These are phyloP conservation scores for Tyrophagus putrescentiae DNA, from an alignment of 1,140 invertebrate genomes.

Conservation along the genomic window DNA sequence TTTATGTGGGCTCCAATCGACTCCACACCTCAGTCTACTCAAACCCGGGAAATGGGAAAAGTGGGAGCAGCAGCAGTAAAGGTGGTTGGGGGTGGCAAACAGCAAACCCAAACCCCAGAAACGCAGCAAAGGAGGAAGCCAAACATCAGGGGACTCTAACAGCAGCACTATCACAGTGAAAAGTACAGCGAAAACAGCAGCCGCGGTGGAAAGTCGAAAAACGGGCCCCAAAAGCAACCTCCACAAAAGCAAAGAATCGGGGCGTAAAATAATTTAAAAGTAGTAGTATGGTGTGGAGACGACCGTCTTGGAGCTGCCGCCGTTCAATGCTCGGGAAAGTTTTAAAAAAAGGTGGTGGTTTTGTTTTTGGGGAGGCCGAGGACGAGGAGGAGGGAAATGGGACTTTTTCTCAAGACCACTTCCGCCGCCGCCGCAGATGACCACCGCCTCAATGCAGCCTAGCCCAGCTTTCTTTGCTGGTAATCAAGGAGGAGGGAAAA, in stretches of 20 bases:
- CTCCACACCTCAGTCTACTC: too few species aligned
- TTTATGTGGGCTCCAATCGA: too few species aligned
- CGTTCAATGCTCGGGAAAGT: too few species aligned
- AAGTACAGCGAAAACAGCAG: not conserved
- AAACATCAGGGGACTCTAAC: not conserved
- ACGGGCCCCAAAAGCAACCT: not conserved
- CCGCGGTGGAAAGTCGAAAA: not conserved
- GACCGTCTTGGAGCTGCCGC: too few species aligned
- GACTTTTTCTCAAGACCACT: not conserved
- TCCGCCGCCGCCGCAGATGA: too few species aligned
- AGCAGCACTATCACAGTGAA: not conserved
- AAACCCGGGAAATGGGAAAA: not conserved
- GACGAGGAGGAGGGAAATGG: not conserved
- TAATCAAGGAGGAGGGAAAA: too few species aligned
- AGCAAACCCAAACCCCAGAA: not conserved
- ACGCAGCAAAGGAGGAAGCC: not conserved
- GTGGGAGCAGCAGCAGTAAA: constrained; percentile 10
- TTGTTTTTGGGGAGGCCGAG: not conserved
- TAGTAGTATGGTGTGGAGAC: not conserved
- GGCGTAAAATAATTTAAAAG: not conserved
- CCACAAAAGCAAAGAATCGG: not conserved
- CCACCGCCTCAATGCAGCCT: too few species aligned
- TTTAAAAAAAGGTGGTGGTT: not conserved
- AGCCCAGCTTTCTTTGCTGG: too few species aligned
- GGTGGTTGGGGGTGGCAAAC: too few species aligned